Percentiles rank a stretch among this genome's conserved stretches.
phyloP scores from a whole-genome alignment of 2,797 vertebrate genomes.

The Merluccius polli region DNA sequence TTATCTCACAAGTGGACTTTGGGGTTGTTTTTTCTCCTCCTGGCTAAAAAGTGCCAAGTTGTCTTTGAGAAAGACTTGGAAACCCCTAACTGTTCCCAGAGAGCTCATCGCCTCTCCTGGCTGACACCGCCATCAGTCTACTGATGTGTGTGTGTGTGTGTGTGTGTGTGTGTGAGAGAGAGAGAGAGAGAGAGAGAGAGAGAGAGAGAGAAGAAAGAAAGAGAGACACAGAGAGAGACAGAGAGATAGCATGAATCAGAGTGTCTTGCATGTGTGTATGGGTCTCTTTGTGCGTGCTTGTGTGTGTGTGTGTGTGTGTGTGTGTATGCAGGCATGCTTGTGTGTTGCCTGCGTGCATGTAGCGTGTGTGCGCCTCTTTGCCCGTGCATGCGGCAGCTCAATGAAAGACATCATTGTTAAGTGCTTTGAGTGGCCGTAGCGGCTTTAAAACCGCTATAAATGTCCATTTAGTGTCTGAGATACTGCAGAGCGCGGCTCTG shows the following conservation, averaged over 20 bases:
- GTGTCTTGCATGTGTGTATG: no score
- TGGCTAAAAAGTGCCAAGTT: no score
- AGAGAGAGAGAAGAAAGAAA: no score
- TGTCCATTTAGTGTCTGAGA: background rate
- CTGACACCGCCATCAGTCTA: no score
- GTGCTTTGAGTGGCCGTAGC: background rate
- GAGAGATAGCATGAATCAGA: no score
- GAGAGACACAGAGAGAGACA: no score
- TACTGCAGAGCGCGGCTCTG: background rate
- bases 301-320: background rate
- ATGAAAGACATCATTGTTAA: background rate
- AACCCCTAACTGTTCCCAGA: background rate
- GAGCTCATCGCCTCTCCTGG: no score
- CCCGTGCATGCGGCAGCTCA: background rate
- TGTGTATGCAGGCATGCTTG: background rate
- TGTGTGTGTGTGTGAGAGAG: background rate
- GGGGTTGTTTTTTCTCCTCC: background rate
- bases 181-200: no score
- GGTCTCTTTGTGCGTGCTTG: background rate
- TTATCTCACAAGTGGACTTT: background rate
- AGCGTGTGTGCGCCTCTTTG: no score
- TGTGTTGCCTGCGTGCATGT: background rate
- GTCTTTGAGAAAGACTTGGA: background rate
- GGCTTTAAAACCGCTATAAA: background rate
- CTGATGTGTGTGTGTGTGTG: background rate